Base-by-base conservation (phyloP, 2,113 vertebrate genomes). In the Hypomesus transpacificus region DNA sequence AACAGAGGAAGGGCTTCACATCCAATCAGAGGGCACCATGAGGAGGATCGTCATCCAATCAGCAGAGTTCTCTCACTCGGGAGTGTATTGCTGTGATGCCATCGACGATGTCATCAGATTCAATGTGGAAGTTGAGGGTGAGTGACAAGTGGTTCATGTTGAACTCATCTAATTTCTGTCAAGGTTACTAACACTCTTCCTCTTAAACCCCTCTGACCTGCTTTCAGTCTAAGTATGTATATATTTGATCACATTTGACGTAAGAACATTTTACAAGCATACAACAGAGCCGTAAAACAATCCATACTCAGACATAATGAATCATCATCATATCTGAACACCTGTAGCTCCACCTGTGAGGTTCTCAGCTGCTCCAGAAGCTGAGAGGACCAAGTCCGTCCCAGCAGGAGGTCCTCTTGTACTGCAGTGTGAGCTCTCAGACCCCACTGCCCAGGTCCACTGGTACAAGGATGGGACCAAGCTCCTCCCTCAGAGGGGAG, bases 81-180 rank as follows among this genome's bases (percentile, higher is more conserved):
- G 93, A 58, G 91, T 93, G 24, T 94, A 94, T 54, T 91, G 89
- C 83, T 94, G 93, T 31, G 92, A 93, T 67, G 91, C 91, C 66
- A 91, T 91, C 51, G 91, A 94, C 79, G 92, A 93, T 24, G 89
- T 91, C 79, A 91, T 92, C 70, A 87, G 90, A 68, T 94, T 94
- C 85, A 92, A 91, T 56, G 92, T 94, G 73, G 92, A 93, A 80
- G 91, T 94, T 52, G 89, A 92, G 74, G 92, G 93, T 94, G 75
- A 91, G 90, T 85, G 65, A 52, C 63, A 70, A 34, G 73, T 63
- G 14, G 74, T 75, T 70, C 31, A 66, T 69, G 69, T 13, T 69
- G 31, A 53, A 60, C 1, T 66, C 21, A 5, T 68, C 59, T 82
- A 4, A 20, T 64, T 17, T 64, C 54, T 76, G 59, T 46, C 5